Base-by-base conservation (phyloP, 2,797 vertebrate genomes). In the Halcyon chelicuti region DNA sequence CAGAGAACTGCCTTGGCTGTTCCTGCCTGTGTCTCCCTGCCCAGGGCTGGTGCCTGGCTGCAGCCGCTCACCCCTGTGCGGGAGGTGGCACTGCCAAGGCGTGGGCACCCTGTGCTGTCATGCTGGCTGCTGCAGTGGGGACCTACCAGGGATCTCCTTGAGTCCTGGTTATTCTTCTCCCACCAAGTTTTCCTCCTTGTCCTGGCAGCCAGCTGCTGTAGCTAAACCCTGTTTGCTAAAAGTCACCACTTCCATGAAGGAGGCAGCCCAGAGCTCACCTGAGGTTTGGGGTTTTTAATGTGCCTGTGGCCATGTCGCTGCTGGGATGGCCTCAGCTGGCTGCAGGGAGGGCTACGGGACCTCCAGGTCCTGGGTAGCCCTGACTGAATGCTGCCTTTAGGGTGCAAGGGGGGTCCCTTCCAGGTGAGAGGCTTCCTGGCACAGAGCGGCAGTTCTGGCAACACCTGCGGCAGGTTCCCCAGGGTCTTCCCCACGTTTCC, bases 241-340 rank as follows among this genome's bases (percentile, higher is more conserved):
- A 14, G 35, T 35, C 25, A 9, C 35, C 0, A 0, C 9, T 15
- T 3, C 40, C 15, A 1, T 5, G 12, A 28, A 28, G 2, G 12
- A 14, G 31, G 20, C 18, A 37, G 33, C 20, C 31, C 11, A 8
- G 31, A 22, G 14, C 19, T 10, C 1, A 2, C 9, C 44, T 19
- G 22, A 10, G 26, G 19, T 33, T 7, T 37, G 52, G n/a, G 18
- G 14, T 10, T 14, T 55, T n/a, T n/a, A 21, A 20, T 57, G 31
- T 14, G 8, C 20, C 4, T 15, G 25, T 10, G 44, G 0, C 31
- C 17, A 28, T 16, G 60, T 18, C 14, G 1, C 47, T 63, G 21
- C 0, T 28, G 26, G 47, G n/a, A 1, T 33, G 54, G 7, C 52
- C 31, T 52, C 73, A 33, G 23, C 16, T 52, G 28, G 14, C 28